Evolutionary conservation across 2,888 invertebrate species (phyloP).

Genomic region (Odontomyia ornata): DNA sequence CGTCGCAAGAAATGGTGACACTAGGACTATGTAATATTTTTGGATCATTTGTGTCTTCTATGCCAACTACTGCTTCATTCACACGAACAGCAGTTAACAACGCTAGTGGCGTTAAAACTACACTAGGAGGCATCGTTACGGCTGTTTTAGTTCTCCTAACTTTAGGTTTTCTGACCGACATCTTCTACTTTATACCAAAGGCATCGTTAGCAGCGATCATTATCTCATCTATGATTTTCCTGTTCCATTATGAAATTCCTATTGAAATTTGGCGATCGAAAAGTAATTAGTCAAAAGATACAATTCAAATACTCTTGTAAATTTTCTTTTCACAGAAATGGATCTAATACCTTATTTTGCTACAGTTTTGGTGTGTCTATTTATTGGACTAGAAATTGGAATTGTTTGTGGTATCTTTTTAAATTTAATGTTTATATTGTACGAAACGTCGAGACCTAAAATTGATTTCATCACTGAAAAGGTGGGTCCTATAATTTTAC

Average conservation of each 20-base stretch:
- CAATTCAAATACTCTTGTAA: background rate
- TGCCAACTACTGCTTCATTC: constrained; percentile 89
- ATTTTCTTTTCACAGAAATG: constrained; percentile 70
- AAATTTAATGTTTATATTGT: constrained; percentile 82
- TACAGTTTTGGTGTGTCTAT: constrained; percentile 82
- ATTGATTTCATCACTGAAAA: constrained; percentile 64
- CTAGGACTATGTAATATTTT: constrained; percentile 82
- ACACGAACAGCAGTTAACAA: constrained; percentile 90
- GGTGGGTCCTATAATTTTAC: background rate
- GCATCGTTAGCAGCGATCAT: constrained; percentile 87
- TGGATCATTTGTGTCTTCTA: constrained; percentile 83
- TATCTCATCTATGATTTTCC: constrained; percentile 86
- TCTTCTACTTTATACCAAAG: constrained; percentile 87
- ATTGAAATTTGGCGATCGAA: constrained; percentile 79
- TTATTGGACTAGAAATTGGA: constrained; percentile 86
- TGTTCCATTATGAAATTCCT: constrained; percentile 79
- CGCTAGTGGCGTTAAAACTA: constrained; percentile 86
- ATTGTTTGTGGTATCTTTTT: constrained; percentile 83
- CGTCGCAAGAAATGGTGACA: constrained; percentile 91
- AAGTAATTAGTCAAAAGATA: constrained; percentile 68
- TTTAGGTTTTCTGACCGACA: constrained; percentile 78
- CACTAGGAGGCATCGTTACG: constrained; percentile 83
- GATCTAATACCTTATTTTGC: constrained; percentile 85
- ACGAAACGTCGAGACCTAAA: constrained; percentile 85
- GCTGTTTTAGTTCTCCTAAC: constrained; percentile 80